Evolutionary conservation across 2,888 invertebrate species (phyloP).

Genomic region (Hirtodrosophila trivittata): DNA sequence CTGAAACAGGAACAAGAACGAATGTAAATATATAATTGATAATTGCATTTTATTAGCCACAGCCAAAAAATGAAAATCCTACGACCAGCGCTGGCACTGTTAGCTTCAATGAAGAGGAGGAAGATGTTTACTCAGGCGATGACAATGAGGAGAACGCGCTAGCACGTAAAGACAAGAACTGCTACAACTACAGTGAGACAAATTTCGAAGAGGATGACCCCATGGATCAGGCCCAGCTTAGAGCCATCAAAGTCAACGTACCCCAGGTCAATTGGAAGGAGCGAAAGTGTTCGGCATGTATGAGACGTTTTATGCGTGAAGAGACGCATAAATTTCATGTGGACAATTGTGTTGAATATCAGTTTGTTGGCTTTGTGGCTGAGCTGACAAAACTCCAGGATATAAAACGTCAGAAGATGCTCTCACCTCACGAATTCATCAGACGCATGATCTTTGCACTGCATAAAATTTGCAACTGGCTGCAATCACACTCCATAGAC

Average conservation of each 20-base stretch:
- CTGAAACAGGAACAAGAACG: no score
- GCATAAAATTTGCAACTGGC: conserved; percentile 82
- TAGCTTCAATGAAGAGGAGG: conserved; percentile 69
- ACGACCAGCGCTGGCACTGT: conserved; percentile 47
- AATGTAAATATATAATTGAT: no score
- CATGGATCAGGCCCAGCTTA: conserved; percentile 80
- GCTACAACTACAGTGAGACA: conserved; percentile 82
- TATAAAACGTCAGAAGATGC: conserved; percentile 79
- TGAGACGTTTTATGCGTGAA: conserved; percentile 83
- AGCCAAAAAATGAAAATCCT: conserved; percentile 24
- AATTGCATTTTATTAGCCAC: conserved; percentile 21
- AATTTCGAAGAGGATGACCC: conserved; percentile 83
- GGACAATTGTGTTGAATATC: conserved; percentile 82
- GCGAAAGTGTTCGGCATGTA: conserved; percentile 82
- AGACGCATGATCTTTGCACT: conserved; percentile 82
- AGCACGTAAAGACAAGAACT: conserved; percentile 71
- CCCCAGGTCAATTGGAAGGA: conserved; percentile 82
- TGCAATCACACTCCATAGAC: conserved; percentile 80
- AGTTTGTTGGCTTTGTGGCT: conserved; percentile 78
- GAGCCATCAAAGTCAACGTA: conserved; percentile 82
- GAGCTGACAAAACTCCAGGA: conserved; percentile 80
- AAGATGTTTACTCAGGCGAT: conserved; percentile 76
- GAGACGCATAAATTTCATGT: conserved; percentile 82
- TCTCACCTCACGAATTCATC: conserved; percentile 83
- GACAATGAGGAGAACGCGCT: conserved; percentile 74